Evolutionary conservation across 1,140 invertebrate species (phyloP).

Genomic region (Neodiprion virginianus): DNA sequence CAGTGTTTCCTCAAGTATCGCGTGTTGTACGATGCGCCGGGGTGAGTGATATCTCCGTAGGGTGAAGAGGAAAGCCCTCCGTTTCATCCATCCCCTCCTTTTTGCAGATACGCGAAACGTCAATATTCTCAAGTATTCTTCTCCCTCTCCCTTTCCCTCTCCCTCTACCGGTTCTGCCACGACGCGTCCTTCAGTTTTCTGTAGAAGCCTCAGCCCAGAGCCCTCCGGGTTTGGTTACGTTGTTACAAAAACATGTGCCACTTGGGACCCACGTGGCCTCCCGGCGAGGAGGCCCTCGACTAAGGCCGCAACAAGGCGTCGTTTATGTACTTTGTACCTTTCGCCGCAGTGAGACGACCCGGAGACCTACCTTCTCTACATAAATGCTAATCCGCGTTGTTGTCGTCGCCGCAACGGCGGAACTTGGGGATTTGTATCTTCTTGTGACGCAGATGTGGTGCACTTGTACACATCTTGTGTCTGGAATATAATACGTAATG

Average conservation of each 20-base stretch:
- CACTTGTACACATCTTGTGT: no score
- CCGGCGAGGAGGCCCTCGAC: neutral
- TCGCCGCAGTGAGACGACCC: neutral
- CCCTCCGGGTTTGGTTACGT: neutral
- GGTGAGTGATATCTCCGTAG: neutral
- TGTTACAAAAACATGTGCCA: constrained; percentile 14
- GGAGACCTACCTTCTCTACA: neutral
- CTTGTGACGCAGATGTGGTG: no score
- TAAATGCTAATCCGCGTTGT: constrained; percentile 8
- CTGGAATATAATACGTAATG: no score
- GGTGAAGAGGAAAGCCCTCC: neutral
- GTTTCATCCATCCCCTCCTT: neutral
- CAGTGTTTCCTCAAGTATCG: no score
- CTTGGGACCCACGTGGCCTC: constrained; percentile 11
- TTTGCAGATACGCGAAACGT: constrained; percentile 10
- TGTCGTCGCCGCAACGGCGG: neutral
- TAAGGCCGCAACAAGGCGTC: neutral
- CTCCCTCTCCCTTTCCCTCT: neutral
- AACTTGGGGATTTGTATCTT: neutral
- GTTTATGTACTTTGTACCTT: neutral
- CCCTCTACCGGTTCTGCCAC: no score
- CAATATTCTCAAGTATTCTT: constrained; percentile 1
- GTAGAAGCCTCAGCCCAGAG: neutral
- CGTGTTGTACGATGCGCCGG: no score
- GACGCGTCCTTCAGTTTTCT: no score